A percentile compares a stretch with the other conserved stretches of the same genome.
phyloP scores from a whole-genome alignment of 2,888 invertebrate species.

The Diadromus collaris region DNA sequence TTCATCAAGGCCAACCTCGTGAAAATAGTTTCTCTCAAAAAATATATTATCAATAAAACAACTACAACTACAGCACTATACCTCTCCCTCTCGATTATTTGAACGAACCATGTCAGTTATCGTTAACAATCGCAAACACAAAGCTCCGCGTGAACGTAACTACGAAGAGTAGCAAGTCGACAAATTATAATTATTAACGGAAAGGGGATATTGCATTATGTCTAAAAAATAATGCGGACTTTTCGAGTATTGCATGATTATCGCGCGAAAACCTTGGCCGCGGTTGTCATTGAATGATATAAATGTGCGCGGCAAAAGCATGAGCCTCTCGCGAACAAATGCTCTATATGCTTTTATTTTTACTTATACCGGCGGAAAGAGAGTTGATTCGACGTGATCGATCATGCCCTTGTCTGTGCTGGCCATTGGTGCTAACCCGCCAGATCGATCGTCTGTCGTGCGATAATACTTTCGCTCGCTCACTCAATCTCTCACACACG shows the following conservation, averaged over 20 bases:
- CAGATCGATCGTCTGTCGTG: conserved; percentile 52
- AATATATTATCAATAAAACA: no score
- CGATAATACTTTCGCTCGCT: conserved; percentile 30
- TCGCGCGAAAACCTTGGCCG: not conserved
- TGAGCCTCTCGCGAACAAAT: not conserved
- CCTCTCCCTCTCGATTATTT: no score
- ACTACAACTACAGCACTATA: no score
- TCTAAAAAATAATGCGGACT: not conserved
- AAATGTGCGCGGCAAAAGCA: not conserved
- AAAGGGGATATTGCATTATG: not conserved
- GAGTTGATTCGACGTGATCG: conserved; percentile 40
- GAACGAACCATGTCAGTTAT: no score
- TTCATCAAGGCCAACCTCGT: no score
- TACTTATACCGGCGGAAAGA: conserved; percentile 26
- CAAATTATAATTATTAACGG: not conserved
- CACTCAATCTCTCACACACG: conserved; percentile 31
- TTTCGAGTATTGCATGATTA: not conserved
- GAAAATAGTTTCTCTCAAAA: no score
- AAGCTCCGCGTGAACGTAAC: not conserved
- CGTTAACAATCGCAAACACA: no score
- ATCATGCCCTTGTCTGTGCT: conserved; percentile 33
- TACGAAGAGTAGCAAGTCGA: not conserved
- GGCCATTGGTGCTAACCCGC: conserved; percentile 24
- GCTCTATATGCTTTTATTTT: conserved; percentile 38
- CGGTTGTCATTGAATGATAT: not conserved